Evolutionary conservation across 2,797 vertebrate genomes (phyloP).

Genomic region (Rhynchotus rufescens): DNA sequence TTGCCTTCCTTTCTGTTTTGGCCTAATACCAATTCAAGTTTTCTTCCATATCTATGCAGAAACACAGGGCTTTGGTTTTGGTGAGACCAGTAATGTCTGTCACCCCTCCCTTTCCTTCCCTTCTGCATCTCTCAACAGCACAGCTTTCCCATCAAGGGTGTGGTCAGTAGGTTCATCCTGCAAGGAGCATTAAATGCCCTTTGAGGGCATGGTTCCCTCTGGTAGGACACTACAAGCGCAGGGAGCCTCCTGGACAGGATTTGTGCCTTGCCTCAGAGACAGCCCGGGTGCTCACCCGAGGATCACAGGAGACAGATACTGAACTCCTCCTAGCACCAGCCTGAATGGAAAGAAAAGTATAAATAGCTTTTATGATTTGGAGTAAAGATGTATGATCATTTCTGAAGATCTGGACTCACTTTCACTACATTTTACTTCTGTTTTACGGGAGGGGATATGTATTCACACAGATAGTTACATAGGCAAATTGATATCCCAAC

Average conservation of each 20-base stretch:
- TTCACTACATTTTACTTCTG: not conserved
- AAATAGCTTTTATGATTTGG: not conserved
- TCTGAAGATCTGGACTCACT: not conserved
- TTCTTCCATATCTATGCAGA: not conserved
- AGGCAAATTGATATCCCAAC: not conserved
- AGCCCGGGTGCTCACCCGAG: accelerated
- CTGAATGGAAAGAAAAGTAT: not conserved
- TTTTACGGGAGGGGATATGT: not conserved
- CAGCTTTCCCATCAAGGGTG: not conserved
- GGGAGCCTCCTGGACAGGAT: accelerated
- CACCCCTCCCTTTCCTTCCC: not conserved
- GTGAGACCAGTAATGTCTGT: not conserved
- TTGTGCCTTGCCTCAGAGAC: accelerated
- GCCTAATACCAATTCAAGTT: not conserved
- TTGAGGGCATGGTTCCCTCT: not conserved
- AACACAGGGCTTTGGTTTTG: not conserved
- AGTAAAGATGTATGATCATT: not conserved
- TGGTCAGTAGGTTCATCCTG: not conserved
- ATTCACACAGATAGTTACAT: not conserved
- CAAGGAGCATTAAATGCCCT: accelerated
- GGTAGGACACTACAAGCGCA: not conserved
- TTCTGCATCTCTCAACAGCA: not conserved
- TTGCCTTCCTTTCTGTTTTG: not conserved
- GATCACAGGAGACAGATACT: not conserved
- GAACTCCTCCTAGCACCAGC: not conserved